Conservation (phyloP, 1,140 invertebrate species). For the Vollenhovia emeryi region DNA sequence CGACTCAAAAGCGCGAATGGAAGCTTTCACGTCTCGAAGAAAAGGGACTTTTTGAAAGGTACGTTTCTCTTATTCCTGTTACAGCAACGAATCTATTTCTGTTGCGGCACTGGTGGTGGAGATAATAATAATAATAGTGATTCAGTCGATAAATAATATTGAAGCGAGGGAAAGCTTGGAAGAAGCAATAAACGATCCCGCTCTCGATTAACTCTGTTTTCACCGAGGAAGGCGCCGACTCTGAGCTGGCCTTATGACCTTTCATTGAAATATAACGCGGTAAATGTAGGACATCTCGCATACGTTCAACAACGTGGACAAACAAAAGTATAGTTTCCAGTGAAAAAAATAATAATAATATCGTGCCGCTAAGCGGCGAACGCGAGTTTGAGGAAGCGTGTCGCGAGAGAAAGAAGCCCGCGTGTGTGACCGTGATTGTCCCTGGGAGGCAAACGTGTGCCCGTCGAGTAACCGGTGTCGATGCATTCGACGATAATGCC, state of each 20-base stretch:
- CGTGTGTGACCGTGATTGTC: background rate
- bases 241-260: background rate
- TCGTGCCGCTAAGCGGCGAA: background rate
- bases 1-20: background rate
- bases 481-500: constrained; percentile 55
- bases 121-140: background rate
- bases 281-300: background rate
- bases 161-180: background rate
- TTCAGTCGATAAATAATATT: background rate
- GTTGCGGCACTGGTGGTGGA: too few relatives aligned
- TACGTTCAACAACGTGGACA: background rate
- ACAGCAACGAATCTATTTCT: too few relatives aligned
- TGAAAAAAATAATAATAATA: background rate
- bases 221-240: background rate
- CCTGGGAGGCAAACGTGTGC: constrained; percentile 31
- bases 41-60: background rate
- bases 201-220: background rate
- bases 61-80: background rate
- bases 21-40: background rate
- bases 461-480: constrained; percentile 17
- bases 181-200: background rate
- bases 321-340: background rate
- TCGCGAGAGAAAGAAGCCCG: background rate
- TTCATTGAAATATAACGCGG: constrained; percentile 1
- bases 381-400: background rate